Evolutionary conservation across 2,888 invertebrate genomes (phyloP), one percentile per base, ranked within the genome.

Genomic region (Scotopteryx bipunctaria): DNA sequence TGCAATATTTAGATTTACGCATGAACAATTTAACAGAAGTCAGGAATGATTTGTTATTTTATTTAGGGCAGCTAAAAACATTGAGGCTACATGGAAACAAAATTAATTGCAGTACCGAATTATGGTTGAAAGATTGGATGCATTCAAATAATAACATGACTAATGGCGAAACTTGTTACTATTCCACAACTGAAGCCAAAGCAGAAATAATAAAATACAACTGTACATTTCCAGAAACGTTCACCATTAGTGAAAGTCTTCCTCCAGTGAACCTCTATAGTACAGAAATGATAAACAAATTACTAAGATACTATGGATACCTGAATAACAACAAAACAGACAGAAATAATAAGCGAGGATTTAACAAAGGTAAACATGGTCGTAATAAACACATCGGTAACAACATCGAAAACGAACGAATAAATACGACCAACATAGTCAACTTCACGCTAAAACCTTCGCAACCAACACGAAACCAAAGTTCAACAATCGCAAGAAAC

Each of bases 81-180:
- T 78, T 96, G 37, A 91, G 93, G 63, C 77, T 96, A 48, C 92
- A 92, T 47, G 94, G 93, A 3, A 96, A 96, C 76, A 90, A 92
- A 15, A 92, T 95, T 81, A 93, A 94, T 69, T 96, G 96, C 76
- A 92, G 91, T 36, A 91, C 92, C 17, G 87, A 94, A 53, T 80
- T 92, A 56, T 94, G 94, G 94, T 71, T 94, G 0, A 93, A 92
- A 17, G 91, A 92, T 53, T 95, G 95, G 95, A 91, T 95, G 85
- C 89, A 78, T 66, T 86, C 82, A 75, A 90, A 90, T 65, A 83
- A 82, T 62, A 86, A 77, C 50, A 67, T 80, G 41, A 76, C 78
- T 17, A 78, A 71, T 47, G 77, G 73, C 6, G 90, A 90, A 70
- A 81, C 83, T 21, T 90, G 90, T 64, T 90, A 90, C 63, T 90